Base-by-base conservation (phyloP, 2,888 invertebrate species). In the Cantharis rustica region DNA sequence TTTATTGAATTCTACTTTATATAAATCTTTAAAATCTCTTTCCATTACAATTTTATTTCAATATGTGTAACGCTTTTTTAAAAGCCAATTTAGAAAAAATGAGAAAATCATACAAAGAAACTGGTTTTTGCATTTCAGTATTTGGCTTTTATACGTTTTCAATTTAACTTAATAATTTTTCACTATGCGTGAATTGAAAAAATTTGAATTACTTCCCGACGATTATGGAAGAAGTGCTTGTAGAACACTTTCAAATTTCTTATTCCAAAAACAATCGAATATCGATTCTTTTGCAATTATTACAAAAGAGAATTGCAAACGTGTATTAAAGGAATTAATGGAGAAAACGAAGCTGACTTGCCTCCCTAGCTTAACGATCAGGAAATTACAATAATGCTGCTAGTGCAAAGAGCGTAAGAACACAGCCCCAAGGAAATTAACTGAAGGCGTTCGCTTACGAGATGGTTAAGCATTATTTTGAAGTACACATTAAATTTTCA, bases 361-460 rank as follows among this genome's bases (percentile, higher is more conserved):
- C 76, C 81, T 79, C 82, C 81, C 77, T 75, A 79, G 76, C 80
- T 83, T 84, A 83, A 83, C 82, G 81, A 82, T 81, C 84, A 84
- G 84, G 84, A 84, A 84, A 84, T 84, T 84, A 83, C 84, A 83
- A 83, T 83, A 83, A 84, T 83, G 82, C 82, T 82, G 77, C 74
- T 79, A 81, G 82, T 80, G 83, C 83, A 83, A 78, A 82, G 81
- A 82, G 83, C 81, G 82, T 80, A 81, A 81, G 82, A 82, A 82
- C 81, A 78, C 66, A 72, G 79, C 73, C 72, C 79, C 77, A 82
- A 80, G 82, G 81, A 81, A 82, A 83, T 81, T 82, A 82, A 79
- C 78, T 80, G 71, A 74, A 70, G 71, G 78, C 72, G 76, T 68
- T 70, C 73, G 10, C 73, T 71, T 47, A 73, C 72, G 73, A 76